A percentile compares a stretch with the other conserved stretches of the same genome.
Evolutionary conservation across 2,888 invertebrate species (phyloP).

Genomic region (Oscheius onirici): DNA sequence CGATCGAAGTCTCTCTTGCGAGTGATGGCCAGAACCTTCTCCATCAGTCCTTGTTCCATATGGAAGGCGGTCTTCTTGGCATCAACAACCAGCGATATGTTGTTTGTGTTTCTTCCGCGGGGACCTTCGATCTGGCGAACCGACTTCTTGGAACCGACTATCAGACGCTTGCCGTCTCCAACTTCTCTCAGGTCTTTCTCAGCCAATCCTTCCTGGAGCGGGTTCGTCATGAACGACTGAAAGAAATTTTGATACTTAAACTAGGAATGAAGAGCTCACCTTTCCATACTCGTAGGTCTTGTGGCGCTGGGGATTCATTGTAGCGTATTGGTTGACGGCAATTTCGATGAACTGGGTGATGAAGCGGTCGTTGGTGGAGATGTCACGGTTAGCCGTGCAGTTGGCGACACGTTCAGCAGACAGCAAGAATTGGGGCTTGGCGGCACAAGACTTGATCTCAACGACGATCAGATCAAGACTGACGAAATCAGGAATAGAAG

Average conservation of each 20-base stretch:
- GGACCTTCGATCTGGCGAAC: slow-evolving; percentile 49
- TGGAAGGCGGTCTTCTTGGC: slow-evolving; percentile 56
- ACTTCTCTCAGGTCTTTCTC: slow-evolving; percentile 35
- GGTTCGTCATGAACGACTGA: slow-evolving; percentile 40
- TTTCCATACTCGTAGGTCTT: slow-evolving; percentile 3
- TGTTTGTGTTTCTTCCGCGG: slow-evolving; percentile 34
- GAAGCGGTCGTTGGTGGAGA: background rate
- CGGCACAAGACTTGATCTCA: background rate
- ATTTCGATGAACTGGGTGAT: slow-evolving; percentile 19
- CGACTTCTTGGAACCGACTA: slow-evolving; percentile 41
- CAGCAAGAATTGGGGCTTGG: background rate
- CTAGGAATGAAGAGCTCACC: background rate
- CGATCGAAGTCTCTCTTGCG: background rate
- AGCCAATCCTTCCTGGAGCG: slow-evolving; percentile 27
- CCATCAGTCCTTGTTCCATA: background rate
- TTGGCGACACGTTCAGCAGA: background rate
- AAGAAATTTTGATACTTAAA: slow-evolving; percentile 36
- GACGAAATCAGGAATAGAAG: background rate
- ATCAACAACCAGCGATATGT: slow-evolving; percentile 19
- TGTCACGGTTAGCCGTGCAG: slow-evolving; percentile 11
- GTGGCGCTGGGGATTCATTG: slow-evolving; percentile 16
- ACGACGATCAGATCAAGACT: slow-evolving; percentile 7
- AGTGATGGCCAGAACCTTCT: slow-evolving; percentile 30
- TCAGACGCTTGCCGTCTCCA: slow-evolving; percentile 47
- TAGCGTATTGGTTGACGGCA: slow-evolving; percentile 37